phyloP scores from a whole-genome alignment of 2,113 vertebrate species.

The Pseudonaja textilis region DNA sequence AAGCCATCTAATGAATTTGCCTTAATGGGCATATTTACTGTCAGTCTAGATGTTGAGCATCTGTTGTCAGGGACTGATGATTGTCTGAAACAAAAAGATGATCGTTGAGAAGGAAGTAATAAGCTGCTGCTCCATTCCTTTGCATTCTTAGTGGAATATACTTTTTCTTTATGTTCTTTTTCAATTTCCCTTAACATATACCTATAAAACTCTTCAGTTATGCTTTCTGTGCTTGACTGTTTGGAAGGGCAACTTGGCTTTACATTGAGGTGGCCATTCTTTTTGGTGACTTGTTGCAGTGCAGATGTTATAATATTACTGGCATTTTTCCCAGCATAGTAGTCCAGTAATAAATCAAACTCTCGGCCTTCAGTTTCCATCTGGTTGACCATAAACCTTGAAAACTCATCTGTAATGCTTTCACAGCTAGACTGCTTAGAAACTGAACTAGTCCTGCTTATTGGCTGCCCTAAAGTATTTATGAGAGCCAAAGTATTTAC shows the following conservation, averaged over 20 bases:
- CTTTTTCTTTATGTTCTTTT: conserved; percentile 81
- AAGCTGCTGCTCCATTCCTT: conserved; percentile 86
- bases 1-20: conserved; percentile 95
- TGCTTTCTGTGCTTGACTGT: conserved; percentile 97
- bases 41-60: conserved; percentile 80
- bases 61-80: conserved; percentile 88
- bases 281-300: conserved; percentile 84
- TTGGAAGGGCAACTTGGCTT: conserved; percentile 88
- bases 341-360: conserved; percentile 92
- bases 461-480: conserved; percentile 80
- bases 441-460: conserved; percentile 91
- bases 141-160: conserved; percentile 69
- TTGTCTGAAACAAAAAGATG: conserved; percentile 85
- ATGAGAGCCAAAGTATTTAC: conserved; percentile 75
- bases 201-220: conserved; percentile 95
- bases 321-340: conserved; percentile 95
- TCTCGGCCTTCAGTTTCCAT: conserved; percentile 95
- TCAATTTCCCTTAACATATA: conserved; percentile 93
- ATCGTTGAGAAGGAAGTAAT: conserved; percentile 77
- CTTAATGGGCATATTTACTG: conserved; percentile 86
- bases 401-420: conserved; percentile 97
- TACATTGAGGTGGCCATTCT: conserved; percentile 85
- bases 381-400: conserved; percentile 96
- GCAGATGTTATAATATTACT: conserved; percentile 88
- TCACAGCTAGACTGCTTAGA: conserved; percentile 98